Base-by-base conservation (phyloP, 2,888 invertebrate species). In the Leptopterna dolabrata region DNA sequence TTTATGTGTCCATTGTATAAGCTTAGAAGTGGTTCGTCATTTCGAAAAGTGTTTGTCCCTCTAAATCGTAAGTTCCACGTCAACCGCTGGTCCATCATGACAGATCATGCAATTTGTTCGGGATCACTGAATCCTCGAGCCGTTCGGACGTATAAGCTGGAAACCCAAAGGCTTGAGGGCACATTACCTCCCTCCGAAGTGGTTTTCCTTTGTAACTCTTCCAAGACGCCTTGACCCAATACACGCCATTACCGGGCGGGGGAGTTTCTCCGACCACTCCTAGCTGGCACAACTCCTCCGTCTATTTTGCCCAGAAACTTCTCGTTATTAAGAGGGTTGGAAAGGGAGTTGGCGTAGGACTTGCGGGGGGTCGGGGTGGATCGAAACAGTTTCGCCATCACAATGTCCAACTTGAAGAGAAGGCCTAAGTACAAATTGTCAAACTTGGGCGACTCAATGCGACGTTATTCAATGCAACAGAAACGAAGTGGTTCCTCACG, bases 171-270 rank as follows among this genome's bases (percentile, higher is more conserved):
- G 4, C 63, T 19, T 24, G 63, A 24, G 55, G 24, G 63, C 63
- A 7, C 63, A 63, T 63, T 63, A 63, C 63, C 63, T 7, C 63
- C 63, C 24, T 19, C n/a, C 63, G 24, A 63, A 63, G 63, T 24
- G 63, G 63, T 63, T 47, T 63, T 19, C 63, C 63, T 63, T 63
- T 63, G 63, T 63, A 63, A 63, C 63, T 76, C 73, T 76, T 71
- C 30, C 73, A 76, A 30, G 19, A 76, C 73, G 73, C 73, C 73
- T 76, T 76, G 73, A 76, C 73, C 73, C 73, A 76, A 76, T 76
- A 76, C 73, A 76, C 73, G 73, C 73, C 73, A 76, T 76, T 30
- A 41, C 73, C 36, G 71, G 30, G 51, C n/a, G n/a, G 16, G 30
- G 71, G 71, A 71, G 71, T 71, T 71, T 55, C 55, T 55, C 36